Evolutionary conservation across 2,888 invertebrate species (phyloP), one percentile per base, ranked within the genome.

Genomic region (Eristalis arbustorum): DNA sequence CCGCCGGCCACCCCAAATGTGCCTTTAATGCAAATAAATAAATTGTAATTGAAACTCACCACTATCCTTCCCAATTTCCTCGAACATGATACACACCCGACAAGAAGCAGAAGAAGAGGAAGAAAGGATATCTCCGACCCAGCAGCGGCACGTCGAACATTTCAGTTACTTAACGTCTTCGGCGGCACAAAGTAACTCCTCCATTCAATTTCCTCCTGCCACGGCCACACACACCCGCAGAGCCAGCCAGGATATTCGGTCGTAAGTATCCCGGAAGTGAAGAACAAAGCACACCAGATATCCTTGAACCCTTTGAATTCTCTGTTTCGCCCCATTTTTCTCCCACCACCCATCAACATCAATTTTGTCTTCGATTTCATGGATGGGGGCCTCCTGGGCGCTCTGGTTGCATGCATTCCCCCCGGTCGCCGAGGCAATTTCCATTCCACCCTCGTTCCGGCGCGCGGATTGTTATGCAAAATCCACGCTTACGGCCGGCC

Each of bases 201-300:
- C 61, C 59, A 87, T 87, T 87, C 87, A 87, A 87, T 87, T 87
- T 87, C 87, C 87, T 83, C 66, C 71, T 79, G 78, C 83, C 83
- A 78, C 71, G 28, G 56, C 68, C 37, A 37, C 56, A 49, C 40
- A 69, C 40, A 34, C 23, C 34, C 64, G 23, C 13, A 40, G 18
- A 66, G 23, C 71, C 61, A 66, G 23, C 71, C 61, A 81, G 81
- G 82, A 79, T 79, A 66, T 83, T 87, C 68, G 83, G 75, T 79
- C 67, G 75, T 87, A 75, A 83, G 87, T 79, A 79, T 78, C 78
- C 87, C 87, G 87, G 87, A 83, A 83, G 79, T 83, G 59, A 69
- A 73, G 80, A 80, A 83, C 83, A 79, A 87, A 83, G 87, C 31
- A 87, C 75, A 49, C 67, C 72, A 78, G 61, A 84, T 75, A 84